Conservation (phyloP, 2,888 invertebrate species). For the Drosophila mercatorum region DNA sequence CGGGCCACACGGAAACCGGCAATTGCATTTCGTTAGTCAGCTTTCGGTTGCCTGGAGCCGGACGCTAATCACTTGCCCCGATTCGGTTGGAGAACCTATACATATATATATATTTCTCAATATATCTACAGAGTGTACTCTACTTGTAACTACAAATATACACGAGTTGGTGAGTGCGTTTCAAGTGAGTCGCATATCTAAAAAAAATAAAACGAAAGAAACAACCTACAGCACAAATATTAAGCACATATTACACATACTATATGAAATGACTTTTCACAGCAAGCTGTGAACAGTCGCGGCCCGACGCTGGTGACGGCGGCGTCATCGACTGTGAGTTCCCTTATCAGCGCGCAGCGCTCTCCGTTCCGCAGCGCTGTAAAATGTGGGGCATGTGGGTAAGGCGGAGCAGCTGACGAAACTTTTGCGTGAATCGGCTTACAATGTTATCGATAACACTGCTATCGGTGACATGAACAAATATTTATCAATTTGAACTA, state of each 20-base stretch:
- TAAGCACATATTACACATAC: constrained; percentile 22
- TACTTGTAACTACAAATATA: constrained; percentile 8
- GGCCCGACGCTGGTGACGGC: constrained; percentile 1
- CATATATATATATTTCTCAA: not conserved
- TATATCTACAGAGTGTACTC: not conserved
- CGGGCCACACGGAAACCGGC: constrained; percentile 30
- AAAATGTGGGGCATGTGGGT: constrained; percentile 52
- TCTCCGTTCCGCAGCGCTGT: constrained; percentile 10
- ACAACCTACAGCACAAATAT: constrained; percentile 22
- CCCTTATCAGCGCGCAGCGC: constrained; percentile 55
- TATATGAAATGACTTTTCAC: constrained; percentile 52
- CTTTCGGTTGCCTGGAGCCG: constrained; percentile 27
- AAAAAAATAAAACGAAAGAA: constrained; percentile 22
- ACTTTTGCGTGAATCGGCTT: constrained; percentile 1
- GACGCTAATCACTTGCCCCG: constrained; percentile 50
- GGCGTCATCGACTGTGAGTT: constrained; percentile 30
- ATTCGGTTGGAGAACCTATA: constrained; percentile 21
- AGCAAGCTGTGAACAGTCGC: constrained; percentile 54
- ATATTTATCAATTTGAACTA: too few relatives aligned
- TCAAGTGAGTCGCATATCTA: constrained; percentile 54
- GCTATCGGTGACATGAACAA: not conserved
- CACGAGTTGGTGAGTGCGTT: constrained; percentile 10
- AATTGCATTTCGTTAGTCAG: constrained; percentile 32
- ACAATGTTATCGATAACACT: not conserved
- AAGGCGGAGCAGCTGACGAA: constrained; percentile 16